phyloP scores from a whole-genome alignment of 2,797 vertebrate genomes.

The Micrastur ruficollis region DNA sequence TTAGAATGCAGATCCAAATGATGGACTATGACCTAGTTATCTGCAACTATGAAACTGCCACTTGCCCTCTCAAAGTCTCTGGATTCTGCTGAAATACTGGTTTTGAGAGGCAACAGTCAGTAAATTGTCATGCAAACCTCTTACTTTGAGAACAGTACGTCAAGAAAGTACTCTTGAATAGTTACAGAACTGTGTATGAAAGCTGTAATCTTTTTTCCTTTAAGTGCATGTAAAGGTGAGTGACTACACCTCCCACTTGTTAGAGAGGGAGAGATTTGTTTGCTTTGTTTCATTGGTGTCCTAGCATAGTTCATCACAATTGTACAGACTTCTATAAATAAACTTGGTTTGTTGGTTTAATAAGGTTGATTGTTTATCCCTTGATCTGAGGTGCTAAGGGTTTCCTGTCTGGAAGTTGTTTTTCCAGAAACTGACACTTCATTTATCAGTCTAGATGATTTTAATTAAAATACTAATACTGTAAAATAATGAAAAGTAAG shows the following conservation, averaged over 20 bases:
- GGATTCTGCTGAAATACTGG: slow-evolving; percentile 30
- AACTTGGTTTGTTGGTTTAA: slow-evolving; percentile 78
- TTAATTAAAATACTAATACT: neutral
- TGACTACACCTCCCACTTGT: slow-evolving; percentile 51
- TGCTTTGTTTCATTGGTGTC: slow-evolving; percentile 74
- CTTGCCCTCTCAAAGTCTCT: neutral
- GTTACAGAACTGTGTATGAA: slow-evolving; percentile 68
- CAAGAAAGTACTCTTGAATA: slow-evolving; percentile 56
- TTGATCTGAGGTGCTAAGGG: slow-evolving; percentile 25
- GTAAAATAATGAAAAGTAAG: neutral
- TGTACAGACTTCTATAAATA: slow-evolving; percentile 81
- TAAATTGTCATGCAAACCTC: slow-evolving; percentile 9
- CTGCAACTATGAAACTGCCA: slow-evolving; percentile 8
- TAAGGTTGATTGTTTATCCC: slow-evolving; percentile 66
- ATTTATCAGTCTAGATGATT: neutral
- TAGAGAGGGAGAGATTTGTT: slow-evolving; percentile 67
- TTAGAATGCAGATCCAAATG: neutral
- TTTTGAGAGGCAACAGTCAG: neutral
- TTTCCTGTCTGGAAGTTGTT: neutral
- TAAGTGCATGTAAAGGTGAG: slow-evolving; percentile 75
- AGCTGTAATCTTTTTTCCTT: slow-evolving; percentile 71
- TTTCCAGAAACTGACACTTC: neutral
- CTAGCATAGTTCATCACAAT: slow-evolving; percentile 74
- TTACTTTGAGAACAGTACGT: slow-evolving; percentile 44
- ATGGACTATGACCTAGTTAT: neutral